Base-by-base conservation (phyloP, 1,140 invertebrate genomes). In the Heliconius himera region DNA sequence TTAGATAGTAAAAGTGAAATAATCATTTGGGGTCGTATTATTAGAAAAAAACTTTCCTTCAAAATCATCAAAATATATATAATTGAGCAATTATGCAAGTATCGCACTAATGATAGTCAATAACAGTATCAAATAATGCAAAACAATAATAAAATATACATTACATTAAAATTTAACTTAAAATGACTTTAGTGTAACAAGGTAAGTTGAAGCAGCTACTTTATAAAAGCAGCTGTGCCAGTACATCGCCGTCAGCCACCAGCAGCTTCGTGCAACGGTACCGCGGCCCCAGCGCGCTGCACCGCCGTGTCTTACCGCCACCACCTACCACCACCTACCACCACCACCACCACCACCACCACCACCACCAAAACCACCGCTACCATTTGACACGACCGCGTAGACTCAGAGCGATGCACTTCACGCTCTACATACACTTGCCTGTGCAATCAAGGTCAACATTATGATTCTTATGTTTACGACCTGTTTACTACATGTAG, bases 351-450 rank as follows among this genome's bases (percentile, higher is more conserved):
- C n/a, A n/a, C n/a, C n/a, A n/a, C n/a, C n/a, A n/a, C n/a, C n/a
- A n/a, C n/a, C n/a, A n/a, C n/a, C n/a, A n/a, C n/a, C n/a, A n/a
- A n/a, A n/a, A n/a, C n/a, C n/a, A 6, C 8, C 54, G 54, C 20
- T 49, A 8, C 72, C 41, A 26, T 26, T 73, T 36, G 51, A 9
- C 29, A n/a, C 22, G 54, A 22, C 36, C 74, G 51, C 74, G 54
- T 51, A 51, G 49, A 51, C 56, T 49, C 56, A 11, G 73, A 36
- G 74, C 74, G 60, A 46, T 51, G 46, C 41, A 76, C 74, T 76
- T 76, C 74, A 76, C 74, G 74, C 74, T 76, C 74, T 46, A 76
- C 29, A 76, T 76, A n/a, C 22, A 33, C 22, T 74, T 5, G 38
- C 38, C 38, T 11, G 60, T 66, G 60, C n/a, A 66, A 66, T 66